Evolutionary conservation across 2,113 vertebrate species (phyloP).

Genomic region (Oryzias melastigma): DNA sequence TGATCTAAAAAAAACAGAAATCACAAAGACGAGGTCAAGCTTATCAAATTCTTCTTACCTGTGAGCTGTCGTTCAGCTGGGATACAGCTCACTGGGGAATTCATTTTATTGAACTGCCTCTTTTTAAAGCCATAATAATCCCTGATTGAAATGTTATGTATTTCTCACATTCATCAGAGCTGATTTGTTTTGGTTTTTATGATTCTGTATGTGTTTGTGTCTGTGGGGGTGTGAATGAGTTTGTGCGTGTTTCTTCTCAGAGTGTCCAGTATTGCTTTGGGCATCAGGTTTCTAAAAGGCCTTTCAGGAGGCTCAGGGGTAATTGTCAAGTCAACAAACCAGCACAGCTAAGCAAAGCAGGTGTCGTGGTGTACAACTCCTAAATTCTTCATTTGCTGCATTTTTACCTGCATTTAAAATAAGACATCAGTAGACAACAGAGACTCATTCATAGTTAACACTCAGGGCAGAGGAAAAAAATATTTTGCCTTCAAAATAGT

Average conservation of each 20-base stretch:
- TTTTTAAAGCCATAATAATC: background rate
- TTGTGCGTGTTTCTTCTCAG: constrained; percentile 56
- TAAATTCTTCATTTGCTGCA: constrained; percentile 16
- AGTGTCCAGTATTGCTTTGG: constrained; percentile 74
- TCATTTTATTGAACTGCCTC: constrained; percentile 1
- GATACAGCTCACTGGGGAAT: constrained; percentile 3
- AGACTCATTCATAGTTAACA: constrained; percentile 1
- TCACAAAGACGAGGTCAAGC: constrained; percentile 38
- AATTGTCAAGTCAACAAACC: constrained; percentile 76
- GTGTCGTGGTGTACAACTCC: constrained; percentile 57
- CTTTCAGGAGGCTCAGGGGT: constrained; percentile 71
- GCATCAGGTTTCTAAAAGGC: constrained; percentile 76
- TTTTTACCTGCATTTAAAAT: constrained; percentile 23
- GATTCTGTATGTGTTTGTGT: constrained; percentile 11
- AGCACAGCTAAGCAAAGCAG: constrained; percentile 72
- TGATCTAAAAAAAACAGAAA: constrained; percentile 53
- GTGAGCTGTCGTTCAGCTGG: constrained; percentile 24
- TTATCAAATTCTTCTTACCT: constrained; percentile 36
- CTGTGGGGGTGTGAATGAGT: constrained; percentile 23
- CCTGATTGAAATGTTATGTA: background rate
- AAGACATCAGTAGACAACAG: constrained; percentile 23
- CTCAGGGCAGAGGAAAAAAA: constrained; percentile 18
- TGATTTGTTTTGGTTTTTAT: background rate
- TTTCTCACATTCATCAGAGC: background rate
- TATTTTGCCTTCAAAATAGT: constrained; percentile 5